phyloP scores from a whole-genome alignment of 1,140 invertebrate genomes.

The Sycophila sp. region DNA sequence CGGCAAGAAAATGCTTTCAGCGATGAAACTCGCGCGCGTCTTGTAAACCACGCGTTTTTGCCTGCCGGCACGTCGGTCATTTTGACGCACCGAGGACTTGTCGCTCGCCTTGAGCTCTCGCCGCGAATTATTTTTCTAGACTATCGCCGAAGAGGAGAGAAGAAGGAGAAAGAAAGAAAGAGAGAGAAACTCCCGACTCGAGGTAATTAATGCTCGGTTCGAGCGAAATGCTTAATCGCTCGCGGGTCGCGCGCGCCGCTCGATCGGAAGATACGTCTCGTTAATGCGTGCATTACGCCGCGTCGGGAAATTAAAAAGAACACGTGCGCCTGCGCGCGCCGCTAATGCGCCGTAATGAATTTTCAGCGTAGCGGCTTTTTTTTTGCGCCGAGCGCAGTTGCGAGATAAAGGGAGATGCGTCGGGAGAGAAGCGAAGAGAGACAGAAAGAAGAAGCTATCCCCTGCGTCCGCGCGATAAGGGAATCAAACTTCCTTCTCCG shows the following conservation, averaged over 20 bases:
- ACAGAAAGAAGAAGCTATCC: conserved; percentile 3
- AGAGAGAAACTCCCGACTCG: neutral
- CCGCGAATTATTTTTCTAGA: conserved; percentile 2
- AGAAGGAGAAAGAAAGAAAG: neutral
- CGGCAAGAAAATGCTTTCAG: no score
- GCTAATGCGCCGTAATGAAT: conserved; percentile 28
- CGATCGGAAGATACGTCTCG: conserved; percentile 8
- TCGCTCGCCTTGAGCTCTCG: conserved; percentile 13
- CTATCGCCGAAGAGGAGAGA: no score
- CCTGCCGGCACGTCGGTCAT: neutral
- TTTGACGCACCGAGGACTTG: neutral
- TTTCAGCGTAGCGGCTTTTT: neutral
- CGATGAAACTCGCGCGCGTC: no score
- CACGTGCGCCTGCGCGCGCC: neutral
- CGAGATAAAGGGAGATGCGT: neutral
- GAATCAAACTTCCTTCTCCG: conserved; percentile 14
- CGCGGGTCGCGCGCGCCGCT: neutral
- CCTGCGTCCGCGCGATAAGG: conserved; percentile 3
- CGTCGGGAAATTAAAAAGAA: neutral
- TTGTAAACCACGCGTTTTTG: no score
- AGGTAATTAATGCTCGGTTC: conserved; percentile 5
- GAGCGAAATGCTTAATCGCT: conserved; percentile 20
- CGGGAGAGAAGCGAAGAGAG: neutral
- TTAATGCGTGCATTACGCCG: neutral
- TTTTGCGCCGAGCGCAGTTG: neutral